Evolutionary conservation across 2,888 invertebrate species (phyloP), one percentile per base, ranked within the genome.

Genomic region (Anthophora plumipes): DNA sequence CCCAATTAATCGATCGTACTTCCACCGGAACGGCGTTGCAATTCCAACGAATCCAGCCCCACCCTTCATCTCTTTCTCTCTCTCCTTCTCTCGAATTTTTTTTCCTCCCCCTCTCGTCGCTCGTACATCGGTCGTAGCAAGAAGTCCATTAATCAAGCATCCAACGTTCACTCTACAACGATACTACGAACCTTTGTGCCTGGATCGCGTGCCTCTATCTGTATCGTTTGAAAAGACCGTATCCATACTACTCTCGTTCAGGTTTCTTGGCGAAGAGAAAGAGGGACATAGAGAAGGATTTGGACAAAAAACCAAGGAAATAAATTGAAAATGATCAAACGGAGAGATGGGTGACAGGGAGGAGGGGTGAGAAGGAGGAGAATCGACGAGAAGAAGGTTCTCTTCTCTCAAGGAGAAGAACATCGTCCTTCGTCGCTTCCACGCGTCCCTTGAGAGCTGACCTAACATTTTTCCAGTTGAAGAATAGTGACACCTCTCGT

Each of bases 111-210:
- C n/a, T n/a, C 73, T 74, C 80, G 69, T 77, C 79, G 77, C 55
- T 78, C 64, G 87, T 87, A 90, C 87, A 89, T 87, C 83, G 85
- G 77, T 83, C 81, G 55, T 74, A 74, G 86, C 86, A 89, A 90
- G 85, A 87, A 90, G 88, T 89, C 86, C 91, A 91, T 91, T 91
- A 90, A 91, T 91, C 91, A 91, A 71, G 59, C 67, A 14, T 14
- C 78, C 75, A 67, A 68, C 74, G 59, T 57, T 31, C 31, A 4
- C 81, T 52, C 79, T 67, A 63, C 55, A 59, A 57, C 77, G 77
- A 78, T 46, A 14, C 46, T 74, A 64, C 57, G 31, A 64, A 63
- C 67, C 77, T 75, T 85, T 80, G 77, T 63, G 71, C 67, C 63
- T 59, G 68, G 43, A 17, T 50, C 52, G 50, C 67, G 71, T 55